Conservation (phyloP, 1,140 invertebrate genomes). For the Drosophila yakuba region DNA sequence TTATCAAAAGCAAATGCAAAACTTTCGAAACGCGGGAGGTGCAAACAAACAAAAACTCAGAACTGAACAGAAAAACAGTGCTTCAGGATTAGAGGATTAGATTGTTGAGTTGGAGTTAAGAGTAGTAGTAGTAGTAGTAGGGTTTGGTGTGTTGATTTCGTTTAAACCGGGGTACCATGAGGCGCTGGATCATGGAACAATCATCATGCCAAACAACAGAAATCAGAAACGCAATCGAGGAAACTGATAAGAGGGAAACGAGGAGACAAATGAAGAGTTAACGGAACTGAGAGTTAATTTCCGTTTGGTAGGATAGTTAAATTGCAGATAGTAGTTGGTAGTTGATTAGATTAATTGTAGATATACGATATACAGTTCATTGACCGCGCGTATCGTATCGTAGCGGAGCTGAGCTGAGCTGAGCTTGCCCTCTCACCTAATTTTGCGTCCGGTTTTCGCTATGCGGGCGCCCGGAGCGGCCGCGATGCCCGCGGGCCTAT, state of each 20-base stretch:
- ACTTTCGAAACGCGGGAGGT: slow-evolving; percentile 55
- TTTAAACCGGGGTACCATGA: not conserved
- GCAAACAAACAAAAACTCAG: slow-evolving; percentile 37
- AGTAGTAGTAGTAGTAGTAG: slow-evolving; percentile 19
- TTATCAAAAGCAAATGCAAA: slow-evolving; percentile 45
- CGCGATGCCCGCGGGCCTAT: slow-evolving; percentile 79
- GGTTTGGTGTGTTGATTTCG: slow-evolving; percentile 26
- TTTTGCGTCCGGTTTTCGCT: slow-evolving; percentile 84
- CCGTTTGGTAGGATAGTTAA: slow-evolving; percentile 22
- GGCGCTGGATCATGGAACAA: slow-evolving; percentile 22
- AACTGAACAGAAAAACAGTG: slow-evolving; percentile 21
- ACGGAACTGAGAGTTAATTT: slow-evolving; percentile 50
- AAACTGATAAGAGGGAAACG: slow-evolving; percentile 31
- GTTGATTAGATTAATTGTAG: slow-evolving; percentile 51
- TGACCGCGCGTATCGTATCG: slow-evolving; percentile 57
- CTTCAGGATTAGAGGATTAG: slow-evolving; percentile 30
- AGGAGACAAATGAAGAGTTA: slow-evolving; percentile 51
- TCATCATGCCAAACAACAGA: slow-evolving; percentile 56
- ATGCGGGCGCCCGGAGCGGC: slow-evolving; percentile 72
- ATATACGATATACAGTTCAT: slow-evolving; percentile 13
- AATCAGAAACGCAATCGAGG: slow-evolving; percentile 36
- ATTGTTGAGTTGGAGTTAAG: slow-evolving; percentile 21
- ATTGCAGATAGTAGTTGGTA: slow-evolving; percentile 43
- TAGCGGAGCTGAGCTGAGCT: slow-evolving; percentile 38
- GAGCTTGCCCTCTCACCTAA: slow-evolving; percentile 84